These are phyloP conservation scores for Muraenolepis orangiensis DNA, from an alignment of 2,797 vertebrate species.

Conservation along the genomic window DNA sequence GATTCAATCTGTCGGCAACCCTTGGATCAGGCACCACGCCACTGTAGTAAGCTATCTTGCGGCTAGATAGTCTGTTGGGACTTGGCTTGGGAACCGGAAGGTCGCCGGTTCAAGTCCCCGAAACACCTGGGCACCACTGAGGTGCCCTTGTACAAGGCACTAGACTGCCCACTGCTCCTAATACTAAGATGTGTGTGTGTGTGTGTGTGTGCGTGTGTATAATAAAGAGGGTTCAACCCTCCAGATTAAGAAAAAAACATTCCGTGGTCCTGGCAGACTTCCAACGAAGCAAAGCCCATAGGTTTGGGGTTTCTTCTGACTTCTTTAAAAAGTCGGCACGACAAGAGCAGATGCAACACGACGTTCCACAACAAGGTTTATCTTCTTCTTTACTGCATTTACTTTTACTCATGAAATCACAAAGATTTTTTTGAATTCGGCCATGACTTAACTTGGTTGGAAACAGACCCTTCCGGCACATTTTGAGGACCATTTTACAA, in stretches of 20 bases:
- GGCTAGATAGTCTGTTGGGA: too few relatives aligned
- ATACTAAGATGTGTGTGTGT: too few relatives aligned
- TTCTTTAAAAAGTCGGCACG: slow-evolving; percentile 23
- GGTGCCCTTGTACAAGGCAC: too few relatives aligned
- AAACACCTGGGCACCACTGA: too few relatives aligned
- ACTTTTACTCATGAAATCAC: background rate
- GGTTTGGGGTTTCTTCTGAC: slow-evolving; percentile 24
- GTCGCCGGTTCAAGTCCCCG: too few relatives aligned
- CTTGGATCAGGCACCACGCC: background rate
- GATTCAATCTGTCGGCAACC: background rate
- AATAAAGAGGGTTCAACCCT: too few relatives aligned
- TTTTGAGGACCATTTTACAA: background rate
- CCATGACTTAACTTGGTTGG: too few relatives aligned
- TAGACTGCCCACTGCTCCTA: too few relatives aligned
- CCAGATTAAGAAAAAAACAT: too few relatives aligned
- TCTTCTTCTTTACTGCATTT: background rate
- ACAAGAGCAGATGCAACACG: slow-evolving; percentile 2
- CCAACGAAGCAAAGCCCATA: background rate
- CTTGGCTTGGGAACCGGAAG: too few relatives aligned
- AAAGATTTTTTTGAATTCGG: background rate
- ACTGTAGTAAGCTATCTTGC: background rate
- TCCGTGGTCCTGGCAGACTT: background rate
- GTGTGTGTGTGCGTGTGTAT: too few relatives aligned
- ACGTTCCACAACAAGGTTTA: background rate
- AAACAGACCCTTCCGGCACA: background rate